Evolutionary conservation across 2,113 vertebrate species (phyloP), one percentile per base, ranked within the genome.

Genomic region (Cinclus cinclus): DNA sequence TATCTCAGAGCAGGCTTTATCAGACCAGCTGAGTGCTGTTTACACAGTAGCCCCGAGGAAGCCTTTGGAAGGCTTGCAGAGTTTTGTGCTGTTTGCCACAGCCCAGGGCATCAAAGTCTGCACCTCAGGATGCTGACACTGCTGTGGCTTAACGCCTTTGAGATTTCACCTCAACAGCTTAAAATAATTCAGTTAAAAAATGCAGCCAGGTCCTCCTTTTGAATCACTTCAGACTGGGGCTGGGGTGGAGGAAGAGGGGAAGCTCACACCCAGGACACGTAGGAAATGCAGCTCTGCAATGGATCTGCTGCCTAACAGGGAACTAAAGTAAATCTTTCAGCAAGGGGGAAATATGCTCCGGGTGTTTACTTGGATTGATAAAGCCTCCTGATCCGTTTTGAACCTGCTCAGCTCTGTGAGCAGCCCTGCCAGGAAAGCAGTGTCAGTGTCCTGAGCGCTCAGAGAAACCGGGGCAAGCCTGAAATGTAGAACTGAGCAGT

Each of bases 341-440:
- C 79, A 35, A 15, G 50, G 76, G 63, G 83, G 81, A 92, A 94
- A 92, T 56, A 55, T 28, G 67, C 71, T 62, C 14, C 15, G 28
- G 59, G 28, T 88, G 92, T 96, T 92, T 92, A 44, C 89, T 85
- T 22, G 42, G 81, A 23, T 63, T 22, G 95, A 91, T 94, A 90
- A 96, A 49, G 44, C 41, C 83, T 70, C 89, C 87, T 39, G 96
- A 91, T 63, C 31, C 53, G 18, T 67, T 55, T 7, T 56, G 89
- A 80, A 91, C 62, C 89, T 65, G 78, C 69, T 68, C 60, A 6
- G 90, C 42, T 60, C 91, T 27, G 9, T 25, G 4, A 80, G 69
- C 50, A 41, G 42, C 37, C 44, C 56, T 27, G 88, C 92, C 88
- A 64, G 82, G 52, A 94, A 37, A 90, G 42, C 33, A 86, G 68